A percentile compares a stretch with the other conserved stretches of the same genome.
These are phyloP conservation scores for Puma concolor DNA, from an alignment of 2,113 vertebrate species.

Conservation along the genomic window DNA sequence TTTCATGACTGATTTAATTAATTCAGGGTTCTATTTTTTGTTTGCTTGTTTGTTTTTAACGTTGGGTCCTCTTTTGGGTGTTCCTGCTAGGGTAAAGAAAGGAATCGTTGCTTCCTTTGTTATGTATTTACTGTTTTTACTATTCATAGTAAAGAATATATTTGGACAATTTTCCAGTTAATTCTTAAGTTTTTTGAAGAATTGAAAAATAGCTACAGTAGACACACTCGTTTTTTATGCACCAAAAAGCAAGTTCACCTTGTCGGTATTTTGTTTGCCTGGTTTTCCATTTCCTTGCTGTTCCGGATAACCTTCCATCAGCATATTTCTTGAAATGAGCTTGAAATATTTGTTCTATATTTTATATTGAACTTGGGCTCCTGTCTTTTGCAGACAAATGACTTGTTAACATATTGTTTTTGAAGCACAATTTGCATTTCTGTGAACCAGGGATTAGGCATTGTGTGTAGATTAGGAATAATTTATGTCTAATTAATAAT, in stretches of 20 bases:
- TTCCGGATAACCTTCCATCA: conserved; percentile 72
- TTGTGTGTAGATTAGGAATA: conserved; percentile 87
- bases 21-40: background rate
- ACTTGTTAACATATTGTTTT: conserved; percentile 86
- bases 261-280: conserved; percentile 55
- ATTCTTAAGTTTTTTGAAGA: background rate
- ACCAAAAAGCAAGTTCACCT: background rate
- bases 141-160: background rate
- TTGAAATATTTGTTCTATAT: conserved; percentile 82
- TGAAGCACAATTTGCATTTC: conserved; percentile 85
- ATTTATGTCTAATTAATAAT: conserved; percentile 88
- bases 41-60: too few relatives aligned
- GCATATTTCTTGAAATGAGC: conserved; percentile 73
- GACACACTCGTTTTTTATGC: background rate
- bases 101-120: background rate
- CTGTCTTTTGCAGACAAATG: conserved; percentile 83
- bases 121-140: conserved; percentile 9
- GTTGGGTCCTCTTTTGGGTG: background rate
- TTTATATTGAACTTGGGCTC: conserved; percentile 78
- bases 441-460: conserved; percentile 84
- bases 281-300: conserved; percentile 57
- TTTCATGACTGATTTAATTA: background rate
- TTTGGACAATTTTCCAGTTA: background rate
- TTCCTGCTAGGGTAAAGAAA: background rate
- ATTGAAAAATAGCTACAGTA: background rate